Conservation (phyloP, 2,113 vertebrate genomes). For the Scomber colias region DNA sequence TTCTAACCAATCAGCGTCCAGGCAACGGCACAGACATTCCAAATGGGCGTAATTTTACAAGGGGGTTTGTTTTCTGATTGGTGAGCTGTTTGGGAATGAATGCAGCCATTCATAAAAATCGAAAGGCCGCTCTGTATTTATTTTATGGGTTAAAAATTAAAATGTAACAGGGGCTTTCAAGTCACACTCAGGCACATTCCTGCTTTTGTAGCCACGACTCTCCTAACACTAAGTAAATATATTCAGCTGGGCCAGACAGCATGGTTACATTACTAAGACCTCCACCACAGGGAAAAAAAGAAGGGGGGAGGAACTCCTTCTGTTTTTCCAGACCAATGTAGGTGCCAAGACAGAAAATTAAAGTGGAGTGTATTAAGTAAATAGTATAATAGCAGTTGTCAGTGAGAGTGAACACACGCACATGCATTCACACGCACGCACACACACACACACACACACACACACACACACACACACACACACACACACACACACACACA, state of each 20-base stretch:
- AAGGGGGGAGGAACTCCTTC: constrained; percentile 38
- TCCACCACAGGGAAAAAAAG: constrained; percentile 56
- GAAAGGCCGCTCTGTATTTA: constrained; percentile 67
- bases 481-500: too few species aligned
- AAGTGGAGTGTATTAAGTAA: constrained; percentile 49
- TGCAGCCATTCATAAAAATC: constrained; percentile 77
- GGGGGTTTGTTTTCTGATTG: constrained; percentile 55
- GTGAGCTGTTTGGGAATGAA: constrained; percentile 69
- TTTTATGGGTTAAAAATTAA: constrained; percentile 73
- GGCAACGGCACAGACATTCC: background rate
- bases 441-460: too few species aligned
- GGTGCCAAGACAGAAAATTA: constrained; percentile 57
- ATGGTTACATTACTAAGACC: constrained; percentile 59
- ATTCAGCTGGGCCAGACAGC: constrained; percentile 68
- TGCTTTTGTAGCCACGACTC: constrained; percentile 62
- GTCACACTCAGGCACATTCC: constrained; percentile 72
- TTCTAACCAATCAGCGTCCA: constrained; percentile 54
- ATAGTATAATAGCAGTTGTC: constrained; percentile 54
- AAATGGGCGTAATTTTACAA: constrained; percentile 42
- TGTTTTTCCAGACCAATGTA: constrained; percentile 58
- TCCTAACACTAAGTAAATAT: constrained; percentile 73
- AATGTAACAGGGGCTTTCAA: constrained; percentile 71
- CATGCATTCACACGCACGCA: too few species aligned
- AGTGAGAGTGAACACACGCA: constrained; percentile 25
- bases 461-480: too few species aligned